These are phyloP conservation scores for Drosophila lacertosa DNA, from an alignment of 1,140 invertebrate genomes.

Conservation along the genomic window DNA sequence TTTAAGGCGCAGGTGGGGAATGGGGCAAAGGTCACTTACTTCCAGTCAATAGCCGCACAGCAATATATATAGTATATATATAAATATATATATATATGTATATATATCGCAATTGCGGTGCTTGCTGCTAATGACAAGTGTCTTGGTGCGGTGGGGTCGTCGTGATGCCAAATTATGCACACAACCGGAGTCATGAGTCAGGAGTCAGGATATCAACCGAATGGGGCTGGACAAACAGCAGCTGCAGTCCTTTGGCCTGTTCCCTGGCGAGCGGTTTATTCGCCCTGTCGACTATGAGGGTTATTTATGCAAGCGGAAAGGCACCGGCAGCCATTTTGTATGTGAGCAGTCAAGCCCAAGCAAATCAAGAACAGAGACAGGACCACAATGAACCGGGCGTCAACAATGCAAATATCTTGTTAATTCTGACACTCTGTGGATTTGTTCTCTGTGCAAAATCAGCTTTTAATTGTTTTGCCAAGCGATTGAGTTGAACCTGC, in stretches of 20 bases:
- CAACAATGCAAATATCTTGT: constrained; percentile 32
- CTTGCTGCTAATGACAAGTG: constrained; percentile 51
- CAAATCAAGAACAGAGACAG: constrained; percentile 26
- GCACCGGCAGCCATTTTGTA: constrained; percentile 34
- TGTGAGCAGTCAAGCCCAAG: constrained; percentile 29
- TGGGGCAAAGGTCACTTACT: constrained; percentile 24
- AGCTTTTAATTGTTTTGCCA: constrained; percentile 36
- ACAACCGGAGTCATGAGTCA: constrained; percentile 11
- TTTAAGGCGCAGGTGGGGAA: background rate
- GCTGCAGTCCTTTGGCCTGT: background rate
- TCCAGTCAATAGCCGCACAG: constrained; percentile 6
- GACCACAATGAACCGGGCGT: background rate
- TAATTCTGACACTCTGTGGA: constrained; percentile 22
- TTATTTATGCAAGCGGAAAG: constrained; percentile 44
- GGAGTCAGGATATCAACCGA: background rate
- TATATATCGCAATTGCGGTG: background rate
- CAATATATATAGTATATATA: no score
- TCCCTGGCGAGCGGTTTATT: constrained; percentile 38
- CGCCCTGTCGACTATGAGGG: constrained; percentile 18
- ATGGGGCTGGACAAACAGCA: constrained; percentile 4
- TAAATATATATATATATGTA: no score
- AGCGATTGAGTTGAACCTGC: background rate
- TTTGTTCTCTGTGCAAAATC: constrained; percentile 30
- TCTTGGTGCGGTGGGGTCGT: constrained; percentile 7
- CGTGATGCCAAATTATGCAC: constrained; percentile 48